Percentiles rank a stretch among this genome's conserved stretches.
Evolutionary conservation across 2,113 vertebrate genomes (phyloP).

Genomic region (Danionella cerebrum): DNA sequence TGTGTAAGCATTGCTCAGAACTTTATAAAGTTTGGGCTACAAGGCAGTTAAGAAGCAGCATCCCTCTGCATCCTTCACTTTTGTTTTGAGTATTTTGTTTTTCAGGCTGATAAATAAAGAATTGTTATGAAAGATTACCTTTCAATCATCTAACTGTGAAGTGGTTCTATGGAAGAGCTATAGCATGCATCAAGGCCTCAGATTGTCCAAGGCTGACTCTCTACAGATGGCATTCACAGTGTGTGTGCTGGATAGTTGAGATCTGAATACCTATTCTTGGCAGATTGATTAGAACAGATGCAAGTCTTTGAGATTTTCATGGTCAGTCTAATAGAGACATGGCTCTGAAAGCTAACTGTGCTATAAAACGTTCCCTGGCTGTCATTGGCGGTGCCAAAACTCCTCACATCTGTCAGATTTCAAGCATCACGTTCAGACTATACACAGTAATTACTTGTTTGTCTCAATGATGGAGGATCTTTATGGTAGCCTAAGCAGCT

Average conservation of each 20-base stretch:
- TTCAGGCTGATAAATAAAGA: background rate
- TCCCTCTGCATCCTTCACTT: too few relatives aligned
- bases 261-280: constrained; percentile 18
- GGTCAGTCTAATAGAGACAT: constrained; percentile 3
- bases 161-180: background rate
- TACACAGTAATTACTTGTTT: background rate
- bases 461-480: background rate
- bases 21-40: too few relatives aligned
- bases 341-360: background rate
- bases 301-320: constrained; percentile 1
- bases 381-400: background rate
- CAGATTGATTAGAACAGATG: background rate
- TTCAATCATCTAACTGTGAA: background rate
- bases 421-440: background rate
- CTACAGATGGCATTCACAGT: constrained; percentile 16
- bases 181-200: background rate
- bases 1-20: too few relatives aligned
- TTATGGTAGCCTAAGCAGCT: background rate
- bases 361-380: background rate
- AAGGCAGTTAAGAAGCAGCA: too few relatives aligned
- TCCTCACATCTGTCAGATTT: background rate
- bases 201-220: background rate
- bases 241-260: background rate
- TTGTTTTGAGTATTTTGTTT: too few relatives aligned
- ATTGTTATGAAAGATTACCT: background rate